Conservation (phyloP, 2,113 vertebrate genomes). For the Centropristis striata region DNA sequence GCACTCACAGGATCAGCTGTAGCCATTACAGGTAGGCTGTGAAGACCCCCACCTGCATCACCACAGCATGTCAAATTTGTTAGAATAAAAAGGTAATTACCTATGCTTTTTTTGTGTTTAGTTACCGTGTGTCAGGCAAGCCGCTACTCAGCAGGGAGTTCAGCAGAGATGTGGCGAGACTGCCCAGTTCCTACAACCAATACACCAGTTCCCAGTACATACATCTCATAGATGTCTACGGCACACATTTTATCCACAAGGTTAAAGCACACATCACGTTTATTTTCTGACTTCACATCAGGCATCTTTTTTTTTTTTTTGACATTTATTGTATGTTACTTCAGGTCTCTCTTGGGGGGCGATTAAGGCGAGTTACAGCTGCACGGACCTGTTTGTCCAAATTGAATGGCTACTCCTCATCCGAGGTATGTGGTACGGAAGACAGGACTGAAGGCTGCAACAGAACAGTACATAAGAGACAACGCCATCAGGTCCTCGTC, state of each 20-base stretch:
- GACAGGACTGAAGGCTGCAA: background rate
- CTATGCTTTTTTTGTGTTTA: constrained; percentile 9
- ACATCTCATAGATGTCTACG: constrained; percentile 55
- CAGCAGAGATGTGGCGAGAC: background rate
- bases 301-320: background rate
- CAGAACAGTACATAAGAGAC: constrained; percentile 28
- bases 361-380: constrained; percentile 53
- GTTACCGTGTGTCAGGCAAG: constrained; percentile 31
- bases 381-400: constrained; percentile 63
- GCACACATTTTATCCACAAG: constrained; percentile 72
- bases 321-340: background rate
- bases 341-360: constrained; percentile 13
- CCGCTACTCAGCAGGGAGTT: constrained; percentile 55
- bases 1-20: constrained; percentile 19
- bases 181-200: constrained; percentile 32
- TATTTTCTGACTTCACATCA: background rate
- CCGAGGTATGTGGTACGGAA: background rate
- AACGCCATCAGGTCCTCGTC: background rate
- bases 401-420: constrained; percentile 48
- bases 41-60: background rate
- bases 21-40: constrained; percentile 34
- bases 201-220: constrained; percentile 21
- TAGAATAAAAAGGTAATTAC: too few relatives aligned
- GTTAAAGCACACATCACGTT: constrained; percentile 26
- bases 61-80: background rate